A percentile compares a stretch with the other conserved stretches of the same genome.
Evolutionary conservation across 2,113 vertebrate species (phyloP).

Genomic region (Chloroceryle aenea): DNA sequence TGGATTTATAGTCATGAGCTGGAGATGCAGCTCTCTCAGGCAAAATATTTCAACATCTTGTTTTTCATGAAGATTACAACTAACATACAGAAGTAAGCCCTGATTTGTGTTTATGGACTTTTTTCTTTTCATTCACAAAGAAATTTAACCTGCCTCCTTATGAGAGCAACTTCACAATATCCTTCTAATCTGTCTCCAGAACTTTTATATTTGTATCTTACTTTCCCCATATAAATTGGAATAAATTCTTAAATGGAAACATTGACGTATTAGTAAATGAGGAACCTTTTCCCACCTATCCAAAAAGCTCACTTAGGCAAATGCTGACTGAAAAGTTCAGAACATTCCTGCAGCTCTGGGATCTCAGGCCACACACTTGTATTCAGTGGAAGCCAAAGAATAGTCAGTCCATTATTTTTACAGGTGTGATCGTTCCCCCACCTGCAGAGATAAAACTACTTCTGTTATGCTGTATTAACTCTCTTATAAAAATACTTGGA

Average conservation of each 20-base stretch:
- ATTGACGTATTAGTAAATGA: not conserved
- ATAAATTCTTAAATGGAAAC: not conserved
- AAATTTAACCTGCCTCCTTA: not conserved
- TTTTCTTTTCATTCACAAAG: not conserved
- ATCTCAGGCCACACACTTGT: constrained; percentile 47
- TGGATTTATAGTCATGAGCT: not conserved
- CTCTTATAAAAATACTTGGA: not conserved
- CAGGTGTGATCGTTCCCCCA: constrained; percentile 38
- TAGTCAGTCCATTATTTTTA: constrained; percentile 35
- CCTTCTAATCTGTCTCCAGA: not conserved
- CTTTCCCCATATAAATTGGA: not conserved
- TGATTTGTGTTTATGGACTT: not conserved
- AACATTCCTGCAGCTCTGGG: constrained; percentile 27
- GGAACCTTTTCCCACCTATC: not conserved
- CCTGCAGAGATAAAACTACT: constrained; percentile 47
- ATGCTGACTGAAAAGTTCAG: not conserved
- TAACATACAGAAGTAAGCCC: not conserved
- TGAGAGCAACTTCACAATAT: not conserved
- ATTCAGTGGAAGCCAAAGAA: constrained; percentile 36
- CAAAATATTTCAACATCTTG: not conserved
- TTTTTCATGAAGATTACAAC: not conserved
- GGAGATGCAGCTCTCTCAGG: not conserved
- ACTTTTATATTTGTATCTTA: not conserved
- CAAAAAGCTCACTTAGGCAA: not conserved
- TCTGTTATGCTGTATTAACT: not conserved